These are phyloP conservation scores for Bombus sibiricus DNA, from an alignment of 1,140 invertebrate species.

Conservation along the genomic window DNA sequence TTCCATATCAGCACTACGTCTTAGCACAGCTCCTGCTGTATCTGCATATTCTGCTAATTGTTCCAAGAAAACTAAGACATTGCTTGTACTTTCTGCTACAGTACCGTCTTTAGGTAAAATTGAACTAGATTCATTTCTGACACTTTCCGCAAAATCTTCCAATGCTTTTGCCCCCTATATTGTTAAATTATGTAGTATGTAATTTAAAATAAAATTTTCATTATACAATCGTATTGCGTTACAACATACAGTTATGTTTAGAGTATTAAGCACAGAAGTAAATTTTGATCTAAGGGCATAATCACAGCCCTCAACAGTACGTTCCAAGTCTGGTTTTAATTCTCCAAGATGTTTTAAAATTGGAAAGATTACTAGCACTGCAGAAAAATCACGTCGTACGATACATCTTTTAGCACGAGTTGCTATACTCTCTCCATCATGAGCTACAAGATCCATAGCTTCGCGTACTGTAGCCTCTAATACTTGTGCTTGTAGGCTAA, in stretches of 20 bases:
- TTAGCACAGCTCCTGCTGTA: slow-evolving; percentile 87
- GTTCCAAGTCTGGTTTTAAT: slow-evolving; percentile 93
- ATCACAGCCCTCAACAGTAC: slow-evolving; percentile 89
- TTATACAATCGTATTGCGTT: not conserved
- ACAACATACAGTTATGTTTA: slow-evolving; percentile 88
- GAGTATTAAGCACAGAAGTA: slow-evolving; percentile 88
- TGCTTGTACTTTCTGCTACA: slow-evolving; percentile 96
- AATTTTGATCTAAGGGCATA: slow-evolving; percentile 88
- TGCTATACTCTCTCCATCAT: slow-evolving; percentile 93
- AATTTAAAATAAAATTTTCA: not conserved
- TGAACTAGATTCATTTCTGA: slow-evolving; percentile 92
- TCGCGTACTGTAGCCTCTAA: slow-evolving; percentile 93
- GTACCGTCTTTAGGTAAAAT: slow-evolving; percentile 97
- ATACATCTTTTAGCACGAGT: slow-evolving; percentile 91
- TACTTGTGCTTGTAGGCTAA: slow-evolving; percentile 90
- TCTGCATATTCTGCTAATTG: slow-evolving; percentile 91
- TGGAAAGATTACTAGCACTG: slow-evolving; percentile 93
- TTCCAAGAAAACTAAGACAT: slow-evolving; percentile 94
- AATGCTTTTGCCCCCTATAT: slow-evolving; percentile 92
- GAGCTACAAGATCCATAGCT: slow-evolving; percentile 92
- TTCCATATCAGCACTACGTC: slow-evolving; percentile 83
- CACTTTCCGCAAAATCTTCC: slow-evolving; percentile 96
- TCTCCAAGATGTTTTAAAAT: slow-evolving; percentile 92
- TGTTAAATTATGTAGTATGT: slow-evolving; percentile 31
- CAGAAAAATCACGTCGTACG: slow-evolving; percentile 90